These are phyloP conservation scores for Muntiacus reevesi DNA, from an alignment of 2,113 vertebrate genomes.

Conservation along the genomic window DNA sequence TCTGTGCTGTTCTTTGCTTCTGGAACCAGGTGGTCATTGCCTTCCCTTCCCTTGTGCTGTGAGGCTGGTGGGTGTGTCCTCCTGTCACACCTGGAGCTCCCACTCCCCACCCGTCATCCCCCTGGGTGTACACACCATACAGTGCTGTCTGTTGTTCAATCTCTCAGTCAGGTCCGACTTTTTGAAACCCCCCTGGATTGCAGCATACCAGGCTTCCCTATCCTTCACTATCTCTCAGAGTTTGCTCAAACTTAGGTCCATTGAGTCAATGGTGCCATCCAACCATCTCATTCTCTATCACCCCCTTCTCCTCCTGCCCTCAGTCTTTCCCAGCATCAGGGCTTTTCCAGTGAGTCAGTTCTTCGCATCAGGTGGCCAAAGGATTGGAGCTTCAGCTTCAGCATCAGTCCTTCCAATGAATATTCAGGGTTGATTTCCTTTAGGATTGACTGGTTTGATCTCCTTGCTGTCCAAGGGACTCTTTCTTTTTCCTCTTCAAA, in stretches of 20 bases:
- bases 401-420: not conserved
- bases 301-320: not conserved
- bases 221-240: not conserved
- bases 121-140: not conserved
- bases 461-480: not conserved
- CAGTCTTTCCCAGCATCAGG: not conserved
- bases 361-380: not conserved
- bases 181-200: not conserved
- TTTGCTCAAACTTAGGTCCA: not conserved
- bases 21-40: not conserved
- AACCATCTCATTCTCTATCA: not conserved
- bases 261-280: not conserved
- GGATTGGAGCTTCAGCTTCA: not conserved
- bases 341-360: not conserved
- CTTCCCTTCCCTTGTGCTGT: not conserved
- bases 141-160: not conserved
- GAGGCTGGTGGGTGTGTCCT: not conserved
- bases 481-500: not conserved
- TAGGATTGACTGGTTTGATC: not conserved
- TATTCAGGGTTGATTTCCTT: not conserved
- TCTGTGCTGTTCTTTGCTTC: not conserved
- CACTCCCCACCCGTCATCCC: accelerated
- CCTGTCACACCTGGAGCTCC: not conserved
- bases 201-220: not conserved
- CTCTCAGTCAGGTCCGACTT: not conserved